A percentile compares a stretch with the other conserved stretches of the same genome.
These are phyloP conservation scores for Chondrilla cf. caribensis DNA, from an alignment of 37 sponge, comb jelly and placozoan species.

Conservation along the genomic window DNA sequence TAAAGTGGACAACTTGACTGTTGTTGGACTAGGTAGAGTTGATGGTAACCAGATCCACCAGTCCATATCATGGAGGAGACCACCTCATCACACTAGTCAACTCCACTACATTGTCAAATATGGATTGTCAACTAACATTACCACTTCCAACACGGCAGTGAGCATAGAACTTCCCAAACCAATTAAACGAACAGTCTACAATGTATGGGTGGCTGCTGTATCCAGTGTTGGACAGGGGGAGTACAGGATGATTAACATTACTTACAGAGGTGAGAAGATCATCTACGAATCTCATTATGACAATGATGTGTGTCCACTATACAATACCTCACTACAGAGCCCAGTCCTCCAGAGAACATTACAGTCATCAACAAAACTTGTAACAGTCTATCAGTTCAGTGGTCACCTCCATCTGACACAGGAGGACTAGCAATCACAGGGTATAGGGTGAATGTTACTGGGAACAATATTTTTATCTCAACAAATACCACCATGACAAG, in stretches of 20 bases:
- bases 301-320: too few relatives aligned
- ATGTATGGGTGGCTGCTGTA: constrained; percentile 4
- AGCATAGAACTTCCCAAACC: neutral
- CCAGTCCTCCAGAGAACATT: neutral
- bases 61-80: neutral
- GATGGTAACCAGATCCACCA: neutral
- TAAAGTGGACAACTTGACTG: neutral
- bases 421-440: constrained; percentile 21
- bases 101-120: neutral
- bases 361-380: neutral
- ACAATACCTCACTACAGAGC: neutral
- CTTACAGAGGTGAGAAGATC: neutral
- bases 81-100: neutral
- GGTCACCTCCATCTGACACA: neutral
- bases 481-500: too few relatives aligned
- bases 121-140: neutral
- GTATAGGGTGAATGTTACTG: too few relatives aligned
- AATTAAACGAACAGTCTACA: neutral
- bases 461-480: too few relatives aligned
- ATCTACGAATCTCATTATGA: neutral
- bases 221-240: neutral
- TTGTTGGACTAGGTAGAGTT: neutral
- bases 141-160: neutral
- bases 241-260: neutral
- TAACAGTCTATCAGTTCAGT: neutral